Conservation (phyloP, 2,888 invertebrate genomes). For the Dexiosoma caninum region DNA sequence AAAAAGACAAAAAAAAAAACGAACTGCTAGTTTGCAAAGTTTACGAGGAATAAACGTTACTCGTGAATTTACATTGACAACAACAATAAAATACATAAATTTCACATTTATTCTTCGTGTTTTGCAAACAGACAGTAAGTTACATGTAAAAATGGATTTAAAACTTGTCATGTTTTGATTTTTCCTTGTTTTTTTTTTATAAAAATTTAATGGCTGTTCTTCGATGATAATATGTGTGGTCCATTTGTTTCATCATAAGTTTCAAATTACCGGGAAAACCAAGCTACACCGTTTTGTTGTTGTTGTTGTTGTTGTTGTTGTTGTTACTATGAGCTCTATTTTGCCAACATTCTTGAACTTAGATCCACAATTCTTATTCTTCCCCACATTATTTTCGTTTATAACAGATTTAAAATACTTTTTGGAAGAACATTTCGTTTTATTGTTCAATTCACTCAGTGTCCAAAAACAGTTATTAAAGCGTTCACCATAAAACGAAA, state of each 20-base stretch:
- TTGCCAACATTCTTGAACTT: background rate
- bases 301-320: too few relatives aligned
- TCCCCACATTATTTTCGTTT: background rate
- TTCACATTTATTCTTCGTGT: too few relatives aligned
- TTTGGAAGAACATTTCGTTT: slow-evolving; percentile 2
- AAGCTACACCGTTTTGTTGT: too few relatives aligned
- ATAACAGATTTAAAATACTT: background rate
- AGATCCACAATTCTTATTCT: background rate
- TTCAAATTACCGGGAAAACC: too few relatives aligned
- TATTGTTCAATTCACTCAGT: background rate
- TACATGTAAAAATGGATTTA: slow-evolving; percentile 21
- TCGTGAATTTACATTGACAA: too few relatives aligned
- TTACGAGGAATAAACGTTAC: too few relatives aligned
- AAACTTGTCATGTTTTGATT: background rate
- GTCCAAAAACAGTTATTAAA: slow-evolving; percentile 15
- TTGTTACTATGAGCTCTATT: too few relatives aligned
- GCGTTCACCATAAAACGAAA: background rate
- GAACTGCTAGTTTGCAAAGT: too few relatives aligned
- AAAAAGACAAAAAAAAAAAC: background rate
- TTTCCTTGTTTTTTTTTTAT: background rate
- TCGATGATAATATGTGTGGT: background rate
- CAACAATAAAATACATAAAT: too few relatives aligned
- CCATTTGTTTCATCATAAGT: slow-evolving; percentile 54
- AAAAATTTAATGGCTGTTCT: background rate
- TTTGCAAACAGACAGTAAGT: too few relatives aligned